Evolutionary conservation across 2,888 invertebrate genomes (phyloP).

Genomic region (Neria commutata): DNA sequence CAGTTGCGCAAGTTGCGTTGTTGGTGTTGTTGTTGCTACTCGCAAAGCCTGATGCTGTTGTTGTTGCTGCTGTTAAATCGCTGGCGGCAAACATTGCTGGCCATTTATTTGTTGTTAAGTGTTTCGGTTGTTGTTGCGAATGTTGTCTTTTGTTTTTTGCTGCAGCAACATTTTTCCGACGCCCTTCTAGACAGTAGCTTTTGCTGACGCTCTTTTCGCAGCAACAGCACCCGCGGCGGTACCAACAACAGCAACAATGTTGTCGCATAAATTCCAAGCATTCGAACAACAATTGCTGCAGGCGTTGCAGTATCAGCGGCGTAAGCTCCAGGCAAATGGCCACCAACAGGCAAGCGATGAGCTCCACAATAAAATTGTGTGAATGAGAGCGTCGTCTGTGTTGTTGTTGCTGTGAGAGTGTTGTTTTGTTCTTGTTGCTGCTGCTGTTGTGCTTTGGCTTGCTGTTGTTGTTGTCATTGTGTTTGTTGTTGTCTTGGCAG

Average conservation of each 20-base stretch:
- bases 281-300: conserved; percentile 13
- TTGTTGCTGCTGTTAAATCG: too few species aligned
- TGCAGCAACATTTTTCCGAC: too few species aligned
- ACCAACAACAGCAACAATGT: neutral
- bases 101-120: too few species aligned
- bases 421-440: neutral
- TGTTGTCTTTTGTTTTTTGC: too few species aligned
- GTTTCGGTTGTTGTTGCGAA: too few species aligned
- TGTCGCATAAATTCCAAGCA: conserved; percentile 16
- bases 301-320: conserved; percentile 12
- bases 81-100: too few species aligned
- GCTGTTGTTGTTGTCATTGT: neutral
- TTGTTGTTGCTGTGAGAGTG: neutral
- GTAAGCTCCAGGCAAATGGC: conserved; percentile 23
- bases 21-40: neutral
- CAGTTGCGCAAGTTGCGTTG: neutral
- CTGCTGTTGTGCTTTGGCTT: neutral
- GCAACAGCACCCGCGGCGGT: neutral
- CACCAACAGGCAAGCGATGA: conserved; percentile 23
- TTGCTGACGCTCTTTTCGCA: neutral
- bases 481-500: neutral
- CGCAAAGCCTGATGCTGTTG: neutral
- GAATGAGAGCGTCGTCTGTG: neutral
- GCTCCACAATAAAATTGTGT: conserved; percentile 16
- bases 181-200: neutral